Evolutionary conservation across 2,888 invertebrate genomes (phyloP).

Genomic region (Phortica okadai): DNA sequence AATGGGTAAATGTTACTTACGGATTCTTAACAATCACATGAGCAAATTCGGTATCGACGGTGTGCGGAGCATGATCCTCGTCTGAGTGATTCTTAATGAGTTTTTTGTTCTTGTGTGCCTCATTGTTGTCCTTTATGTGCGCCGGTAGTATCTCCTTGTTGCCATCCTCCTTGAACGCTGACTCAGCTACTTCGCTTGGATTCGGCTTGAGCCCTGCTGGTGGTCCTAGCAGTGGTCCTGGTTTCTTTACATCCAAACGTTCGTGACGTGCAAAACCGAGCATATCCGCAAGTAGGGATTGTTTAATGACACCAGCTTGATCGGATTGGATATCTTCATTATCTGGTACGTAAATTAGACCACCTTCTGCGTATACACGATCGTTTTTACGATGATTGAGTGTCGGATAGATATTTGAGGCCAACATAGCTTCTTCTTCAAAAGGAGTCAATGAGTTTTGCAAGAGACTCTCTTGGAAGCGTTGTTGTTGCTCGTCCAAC

Average conservation of each 20-base stretch:
- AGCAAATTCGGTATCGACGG: constrained; percentile 87
- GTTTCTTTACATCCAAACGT: constrained; percentile 94
- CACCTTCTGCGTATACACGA: constrained; percentile 81
- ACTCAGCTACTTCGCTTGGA: constrained; percentile 11
- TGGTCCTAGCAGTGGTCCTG: constrained; percentile 86
- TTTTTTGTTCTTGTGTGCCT: constrained; percentile 73
- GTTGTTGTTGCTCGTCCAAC: constrained; percentile 48
- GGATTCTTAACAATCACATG: constrained; percentile 86
- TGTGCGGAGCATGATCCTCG: constrained; percentile 79
- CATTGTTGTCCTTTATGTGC: constrained; percentile 70
- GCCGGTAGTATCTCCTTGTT: constrained; percentile 74
- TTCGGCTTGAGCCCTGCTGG: constrained; percentile 53
- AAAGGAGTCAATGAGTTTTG: constrained; percentile 66
- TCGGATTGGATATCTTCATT: constrained; percentile 17
- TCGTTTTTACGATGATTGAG: constrained; percentile 52
- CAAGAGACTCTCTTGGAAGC: constrained; percentile 61
- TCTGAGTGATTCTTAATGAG: constrained; percentile 73
- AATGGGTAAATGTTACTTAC: constrained; percentile 76
- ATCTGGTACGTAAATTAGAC: constrained; percentile 78
- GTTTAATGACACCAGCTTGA: constrained; percentile 65
- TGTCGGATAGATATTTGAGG: constrained; percentile 68
- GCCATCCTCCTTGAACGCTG: constrained; percentile 40
- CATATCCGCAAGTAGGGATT: constrained; percentile 78
- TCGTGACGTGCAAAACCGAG: constrained; percentile 91
- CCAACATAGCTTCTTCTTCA: constrained; percentile 73